Base-by-base conservation (phyloP, 1,140 invertebrate genomes). In the Cyphomyrmex costatus region DNA sequence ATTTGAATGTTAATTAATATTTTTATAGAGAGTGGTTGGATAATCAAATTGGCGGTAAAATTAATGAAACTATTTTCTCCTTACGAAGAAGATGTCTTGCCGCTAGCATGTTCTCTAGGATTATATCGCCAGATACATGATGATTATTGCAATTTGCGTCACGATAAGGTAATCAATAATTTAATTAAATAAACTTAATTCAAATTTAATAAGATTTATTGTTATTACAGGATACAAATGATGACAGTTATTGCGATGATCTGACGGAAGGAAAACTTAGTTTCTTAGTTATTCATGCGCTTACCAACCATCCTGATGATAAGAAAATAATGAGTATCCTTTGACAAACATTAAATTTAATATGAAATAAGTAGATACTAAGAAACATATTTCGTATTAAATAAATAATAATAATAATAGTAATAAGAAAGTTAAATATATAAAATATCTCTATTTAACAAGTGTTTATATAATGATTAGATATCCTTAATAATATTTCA, bases 251-350 rank as follows among this genome's bases (percentile, higher is more conserved):
- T 94, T 99, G 98, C 95, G 99, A 99, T 95, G 99, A 99, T 96
- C 95, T 99, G 66, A 99, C 98, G 0, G 99, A 99, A 96, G 99
- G 99, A 71, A 99, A 99, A 95, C 99, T 99, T 95, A 99, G 98
- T 89, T 99, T 99, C 95, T 99, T 98, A 14, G 97, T 99, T 83
- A 98, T 99, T 91, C 98, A 99, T 96, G 98, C 98, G 2, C 98
- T 99, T 85, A 95, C 96, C 82, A 97, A 95, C 79, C 96, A 97
- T 87, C 97, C 97, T 65, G 96, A 97, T 80, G 98, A 99, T 95
- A 97, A 97, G 86, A 98, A 98, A 96, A 97, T 99, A 71, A 96
- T 99, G 88, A 98, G 98, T 98, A 98, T 97, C 97, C 96, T 97
- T 97, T 97, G 63, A 5, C 2, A 30, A 56, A 30, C 74, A 21